Conservation (phyloP, 2,113 vertebrate genomes). For the Excalfactoria chinensis region DNA sequence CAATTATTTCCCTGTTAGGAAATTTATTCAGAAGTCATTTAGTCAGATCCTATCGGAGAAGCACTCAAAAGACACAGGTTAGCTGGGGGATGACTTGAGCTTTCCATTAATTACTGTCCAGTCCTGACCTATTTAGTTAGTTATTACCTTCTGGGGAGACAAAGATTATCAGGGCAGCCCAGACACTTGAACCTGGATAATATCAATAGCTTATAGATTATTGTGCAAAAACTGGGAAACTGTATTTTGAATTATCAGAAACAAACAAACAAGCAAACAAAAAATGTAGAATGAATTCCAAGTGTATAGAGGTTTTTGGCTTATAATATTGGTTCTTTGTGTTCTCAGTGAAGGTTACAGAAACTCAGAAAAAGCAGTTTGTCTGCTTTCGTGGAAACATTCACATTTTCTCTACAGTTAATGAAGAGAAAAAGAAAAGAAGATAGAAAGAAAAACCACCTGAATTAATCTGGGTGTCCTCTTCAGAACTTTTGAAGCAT, state of each 20-base stretch:
- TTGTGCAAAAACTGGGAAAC: not conserved
- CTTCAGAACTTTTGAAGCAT: not conserved
- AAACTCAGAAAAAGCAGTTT: not conserved
- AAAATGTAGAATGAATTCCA: not conserved
- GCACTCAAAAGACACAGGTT: not conserved
- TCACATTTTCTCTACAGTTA: not conserved
- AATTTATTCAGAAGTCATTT: not conserved
- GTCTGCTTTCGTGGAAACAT: not conserved
- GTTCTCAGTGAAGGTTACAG: not conserved
- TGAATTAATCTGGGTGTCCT: not conserved
- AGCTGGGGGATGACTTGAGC: not conserved
- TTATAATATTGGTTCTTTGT: accelerated
- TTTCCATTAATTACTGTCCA: not conserved
- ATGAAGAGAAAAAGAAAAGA: not conserved
- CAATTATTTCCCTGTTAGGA: not conserved
- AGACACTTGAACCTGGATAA: not conserved
- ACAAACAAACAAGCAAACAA: too few relatives aligned
- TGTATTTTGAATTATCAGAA: not conserved
- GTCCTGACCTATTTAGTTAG: not conserved
- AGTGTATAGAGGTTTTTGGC: not conserved
- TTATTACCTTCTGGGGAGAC: not conserved
- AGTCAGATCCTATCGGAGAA: not conserved
- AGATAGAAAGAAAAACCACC: too few relatives aligned
- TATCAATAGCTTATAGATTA: not conserved
- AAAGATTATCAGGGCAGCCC: not conserved